Conservation (phyloP, 1,140 invertebrate genomes). For the Nixonia krombeini region DNA sequence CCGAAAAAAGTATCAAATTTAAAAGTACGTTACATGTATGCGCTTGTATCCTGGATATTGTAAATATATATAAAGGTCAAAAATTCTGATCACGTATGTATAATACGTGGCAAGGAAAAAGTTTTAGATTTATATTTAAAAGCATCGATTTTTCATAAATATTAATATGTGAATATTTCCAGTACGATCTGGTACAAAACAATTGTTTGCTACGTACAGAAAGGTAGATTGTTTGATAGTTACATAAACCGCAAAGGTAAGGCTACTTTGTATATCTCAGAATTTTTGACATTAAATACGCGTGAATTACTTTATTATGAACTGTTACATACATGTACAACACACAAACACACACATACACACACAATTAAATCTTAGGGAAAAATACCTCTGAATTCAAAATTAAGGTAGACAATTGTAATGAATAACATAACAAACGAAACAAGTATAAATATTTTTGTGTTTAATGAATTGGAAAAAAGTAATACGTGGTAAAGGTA, state of each 20-base stretch:
- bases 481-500: too few relatives aligned
- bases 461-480: too few relatives aligned
- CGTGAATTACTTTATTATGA: slow-evolving; percentile 14
- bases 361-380: too few relatives aligned
- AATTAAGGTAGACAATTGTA: background rate
- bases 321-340: slow-evolving; percentile 10
- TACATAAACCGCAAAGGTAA: slow-evolving; percentile 7
- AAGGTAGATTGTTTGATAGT: slow-evolving; percentile 1
- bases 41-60: slow-evolving; percentile 28
- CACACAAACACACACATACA: too few relatives aligned
- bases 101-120: slow-evolving; percentile 16
- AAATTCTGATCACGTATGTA: slow-evolving; percentile 33
- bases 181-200: slow-evolving; percentile 1
- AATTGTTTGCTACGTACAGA: background rate
- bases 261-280: slow-evolving; percentile 13
- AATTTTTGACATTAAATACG: slow-evolving; percentile 27
- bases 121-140: background rate
- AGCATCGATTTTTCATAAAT: background rate
- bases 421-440: too few relatives aligned
- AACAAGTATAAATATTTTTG: too few relatives aligned
- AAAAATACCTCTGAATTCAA: slow-evolving; percentile 16
- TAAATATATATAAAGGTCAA: slow-evolving; percentile 36
- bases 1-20: background rate
- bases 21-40: slow-evolving; percentile 1
- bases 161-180: slow-evolving; percentile 10